Conservation (phyloP, 2,113 vertebrate genomes). For the Ciconia maguari region DNA sequence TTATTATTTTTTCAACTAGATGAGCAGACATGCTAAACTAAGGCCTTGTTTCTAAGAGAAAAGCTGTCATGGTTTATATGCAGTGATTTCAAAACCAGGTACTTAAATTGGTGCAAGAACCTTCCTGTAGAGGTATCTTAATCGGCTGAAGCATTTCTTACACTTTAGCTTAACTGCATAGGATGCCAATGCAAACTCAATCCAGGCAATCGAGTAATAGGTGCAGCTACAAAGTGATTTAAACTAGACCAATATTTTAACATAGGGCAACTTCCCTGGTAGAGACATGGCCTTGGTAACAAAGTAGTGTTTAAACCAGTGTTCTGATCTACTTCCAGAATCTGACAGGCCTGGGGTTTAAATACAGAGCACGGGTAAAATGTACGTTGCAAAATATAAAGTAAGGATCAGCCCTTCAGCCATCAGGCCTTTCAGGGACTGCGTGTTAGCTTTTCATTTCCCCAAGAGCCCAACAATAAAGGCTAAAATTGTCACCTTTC, state of each 20-base stretch:
- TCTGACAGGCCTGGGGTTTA: slow-evolving; percentile 1
- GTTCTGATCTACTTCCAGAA: slow-evolving; percentile 38
- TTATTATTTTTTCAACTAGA: slow-evolving; percentile 64
- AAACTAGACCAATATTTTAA: background rate
- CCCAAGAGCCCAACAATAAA: slow-evolving; percentile 51
- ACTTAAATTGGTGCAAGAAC: background rate
- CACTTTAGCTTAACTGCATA: background rate
- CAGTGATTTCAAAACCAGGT: background rate
- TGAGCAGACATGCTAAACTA: slow-evolving; percentile 48
- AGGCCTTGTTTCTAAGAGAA: slow-evolving; percentile 56
- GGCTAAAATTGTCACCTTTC: slow-evolving; percentile 60
- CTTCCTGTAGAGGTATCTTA: slow-evolving; percentile 14
- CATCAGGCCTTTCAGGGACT: slow-evolving; percentile 63
- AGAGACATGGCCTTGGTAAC: slow-evolving; percentile 46
- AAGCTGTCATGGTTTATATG: background rate
- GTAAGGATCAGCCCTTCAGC: slow-evolving; percentile 62
- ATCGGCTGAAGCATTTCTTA: background rate
- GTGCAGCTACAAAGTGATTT: background rate
- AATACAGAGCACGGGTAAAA: slow-evolving; percentile 4
- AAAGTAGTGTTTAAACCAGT: slow-evolving; percentile 59
- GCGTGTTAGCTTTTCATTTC: slow-evolving; percentile 40
- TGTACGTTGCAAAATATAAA: slow-evolving; percentile 31
- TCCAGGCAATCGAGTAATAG: background rate
- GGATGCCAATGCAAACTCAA: slow-evolving; percentile 1
- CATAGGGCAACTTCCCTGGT: background rate